phyloP scores from a whole-genome alignment of 1,140 invertebrate species.

The Brachionus rotundiformis region DNA sequence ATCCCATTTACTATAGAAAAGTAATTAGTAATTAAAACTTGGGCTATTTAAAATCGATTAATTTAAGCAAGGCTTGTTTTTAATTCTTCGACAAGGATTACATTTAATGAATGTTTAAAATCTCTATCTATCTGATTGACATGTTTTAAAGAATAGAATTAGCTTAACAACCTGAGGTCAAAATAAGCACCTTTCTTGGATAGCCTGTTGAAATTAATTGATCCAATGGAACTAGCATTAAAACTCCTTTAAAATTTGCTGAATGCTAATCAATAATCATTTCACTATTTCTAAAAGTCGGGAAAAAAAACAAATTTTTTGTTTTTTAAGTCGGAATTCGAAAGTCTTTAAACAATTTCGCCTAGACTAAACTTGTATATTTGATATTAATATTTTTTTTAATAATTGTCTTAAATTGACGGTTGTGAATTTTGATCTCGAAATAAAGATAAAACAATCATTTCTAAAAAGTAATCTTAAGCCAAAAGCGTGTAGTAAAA shows the following conservation, averaged over 20 bases:
- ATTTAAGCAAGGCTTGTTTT: neutral
- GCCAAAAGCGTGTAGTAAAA: neutral
- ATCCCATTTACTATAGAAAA: neutral
- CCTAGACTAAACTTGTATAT: neutral
- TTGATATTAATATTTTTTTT: neutral
- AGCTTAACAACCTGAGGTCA: neutral
- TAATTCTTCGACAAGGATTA: neutral
- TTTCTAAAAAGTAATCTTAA: neutral
- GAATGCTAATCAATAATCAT: neutral
- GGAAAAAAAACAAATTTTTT: too few species aligned
- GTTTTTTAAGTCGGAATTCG: too few species aligned
- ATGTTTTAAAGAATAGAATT: neutral
- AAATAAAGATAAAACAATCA: neutral
- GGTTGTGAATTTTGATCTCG: neutral
- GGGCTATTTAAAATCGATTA: neutral
- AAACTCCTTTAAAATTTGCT: neutral
- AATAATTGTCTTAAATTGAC: neutral
- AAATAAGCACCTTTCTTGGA: neutral
- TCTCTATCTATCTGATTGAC: constrained; percentile 1
- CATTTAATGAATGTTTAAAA: neutral
- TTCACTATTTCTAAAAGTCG: too few species aligned
- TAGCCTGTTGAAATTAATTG: neutral
- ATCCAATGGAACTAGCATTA: neutral
- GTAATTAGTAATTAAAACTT: neutral
- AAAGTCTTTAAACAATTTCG: neutral